Evolutionary conservation across 2,888 invertebrate species (phyloP).

Genomic region (Athrips mouffetella): DNA sequence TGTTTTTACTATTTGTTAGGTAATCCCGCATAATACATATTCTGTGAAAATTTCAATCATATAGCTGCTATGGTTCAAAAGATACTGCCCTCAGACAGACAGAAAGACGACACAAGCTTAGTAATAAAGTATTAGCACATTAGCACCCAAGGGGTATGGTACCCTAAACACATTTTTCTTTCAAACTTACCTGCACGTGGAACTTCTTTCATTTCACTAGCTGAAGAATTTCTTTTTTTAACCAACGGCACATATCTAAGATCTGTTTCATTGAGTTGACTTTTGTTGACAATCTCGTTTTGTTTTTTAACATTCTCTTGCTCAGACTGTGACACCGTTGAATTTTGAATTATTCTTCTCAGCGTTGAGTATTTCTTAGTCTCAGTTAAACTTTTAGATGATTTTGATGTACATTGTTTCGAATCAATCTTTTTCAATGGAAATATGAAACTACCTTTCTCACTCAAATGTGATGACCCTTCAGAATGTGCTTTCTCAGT

Average conservation of each 20-base stretch:
- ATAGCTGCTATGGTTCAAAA: no score
- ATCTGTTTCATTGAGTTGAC: background rate
- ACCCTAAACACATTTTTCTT: no score
- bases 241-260: slow-evolving; percentile 40
- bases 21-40: no score
- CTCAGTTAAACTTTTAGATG: no score
- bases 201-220: slow-evolving; percentile 11
- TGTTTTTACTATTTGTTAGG: no score
- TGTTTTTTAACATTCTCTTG: background rate
- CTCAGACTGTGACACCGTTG: background rate
- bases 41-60: no score
- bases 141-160: no score
- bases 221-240: slow-evolving; percentile 33
- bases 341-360: background rate
- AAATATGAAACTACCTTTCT: slow-evolving; percentile 20
- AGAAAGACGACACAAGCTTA: no score
- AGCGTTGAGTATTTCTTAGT: background rate
- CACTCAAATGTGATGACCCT: background rate
- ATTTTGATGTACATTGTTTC: no score
- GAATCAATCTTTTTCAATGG: background rate
- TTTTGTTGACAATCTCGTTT: background rate
- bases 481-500: background rate
- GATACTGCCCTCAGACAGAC: no score
- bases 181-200: background rate
- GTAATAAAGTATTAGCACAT: no score